Conservation (phyloP, 2,113 vertebrate species). For the Ciconia maguari region DNA sequence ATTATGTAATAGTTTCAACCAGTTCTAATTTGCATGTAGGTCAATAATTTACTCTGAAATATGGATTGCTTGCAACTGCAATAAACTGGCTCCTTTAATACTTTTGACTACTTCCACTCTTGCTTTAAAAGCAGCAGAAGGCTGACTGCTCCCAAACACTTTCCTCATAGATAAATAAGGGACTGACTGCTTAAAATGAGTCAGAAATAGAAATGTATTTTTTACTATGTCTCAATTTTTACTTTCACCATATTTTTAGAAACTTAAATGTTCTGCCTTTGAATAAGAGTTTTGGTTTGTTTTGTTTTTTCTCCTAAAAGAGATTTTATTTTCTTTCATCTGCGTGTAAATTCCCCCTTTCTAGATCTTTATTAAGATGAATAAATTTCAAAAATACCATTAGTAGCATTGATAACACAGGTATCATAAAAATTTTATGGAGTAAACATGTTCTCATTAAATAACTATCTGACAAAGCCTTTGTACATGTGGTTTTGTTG, state of each 20-base stretch:
- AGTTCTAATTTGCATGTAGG: not conserved
- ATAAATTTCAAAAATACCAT: not conserved
- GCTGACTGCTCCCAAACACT: not conserved
- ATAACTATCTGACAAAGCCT: not conserved
- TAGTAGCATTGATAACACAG: not conserved
- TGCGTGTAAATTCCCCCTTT: not conserved
- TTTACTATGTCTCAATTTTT: not conserved
- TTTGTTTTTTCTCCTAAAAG: not conserved
- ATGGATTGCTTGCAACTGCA: not conserved
- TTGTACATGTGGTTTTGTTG: not conserved
- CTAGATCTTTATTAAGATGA: not conserved
- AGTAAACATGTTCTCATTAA: not conserved
- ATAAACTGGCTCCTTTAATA: not conserved
- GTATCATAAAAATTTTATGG: not conserved
- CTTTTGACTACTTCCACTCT: not conserved
- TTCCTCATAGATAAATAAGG: not conserved
- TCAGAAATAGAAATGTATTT: not conserved
- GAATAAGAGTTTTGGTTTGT: not conserved
- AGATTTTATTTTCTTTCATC: not conserved
- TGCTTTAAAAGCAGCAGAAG: not conserved
- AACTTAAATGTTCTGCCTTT: not conserved
- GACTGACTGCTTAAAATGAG: not conserved
- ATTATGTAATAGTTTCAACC: not conserved
- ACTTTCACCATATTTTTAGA: not conserved
- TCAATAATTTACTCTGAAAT: not conserved